Base-by-base conservation (phyloP, 2,113 vertebrate genomes). In the Barbus barbus region DNA sequence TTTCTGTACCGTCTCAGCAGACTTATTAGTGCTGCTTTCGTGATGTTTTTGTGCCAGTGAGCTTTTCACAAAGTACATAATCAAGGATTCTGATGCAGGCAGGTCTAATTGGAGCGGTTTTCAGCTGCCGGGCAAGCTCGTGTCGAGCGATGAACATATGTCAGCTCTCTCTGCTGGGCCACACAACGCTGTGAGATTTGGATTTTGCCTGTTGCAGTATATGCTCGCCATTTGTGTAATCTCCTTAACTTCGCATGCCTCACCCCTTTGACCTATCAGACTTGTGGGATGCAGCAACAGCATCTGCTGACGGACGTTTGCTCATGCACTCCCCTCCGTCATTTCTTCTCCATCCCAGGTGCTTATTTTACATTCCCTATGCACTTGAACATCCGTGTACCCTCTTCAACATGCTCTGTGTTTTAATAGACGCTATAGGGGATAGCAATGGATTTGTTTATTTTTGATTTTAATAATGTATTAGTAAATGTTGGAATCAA, bases 161-260 rank as follows among this genome's bases (percentile, higher is more conserved):
- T 79, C 88, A 80, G 72, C 85, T 69, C 65, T 85, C 83, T 90
- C 85, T 82, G 84, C 63, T 81, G 36, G 80, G 33, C 48, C 69
- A 41, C 51, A 84, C 72, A 85, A 31, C 85, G 86, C 85, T 41
- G 56, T 61, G 63, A 58, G 80, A 41, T 75, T 75, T 67, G 13
- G 85, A 83, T 86, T 78, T 78, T 71, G 33, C 73, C 63, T 77
- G 61, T 82, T 71, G 78, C 51, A 85, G 77, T 81, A 53, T 84
- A 87, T 83, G 61, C 67, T 78, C 73, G 78, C 77, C 85, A 85
- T 38, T 86, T 63, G 79, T 83, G 82, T 93, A 93, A 93, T 91
- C 93, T 91, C 85, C 89, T 92, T 92, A 93, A 90, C 88, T 83
- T 92, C 89, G 87, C 90, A 90, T 88, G 91, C 88, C 60, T 80